phyloP scores from a whole-genome alignment of 2,113 vertebrate species.

The Haplochromis burtoni region DNA sequence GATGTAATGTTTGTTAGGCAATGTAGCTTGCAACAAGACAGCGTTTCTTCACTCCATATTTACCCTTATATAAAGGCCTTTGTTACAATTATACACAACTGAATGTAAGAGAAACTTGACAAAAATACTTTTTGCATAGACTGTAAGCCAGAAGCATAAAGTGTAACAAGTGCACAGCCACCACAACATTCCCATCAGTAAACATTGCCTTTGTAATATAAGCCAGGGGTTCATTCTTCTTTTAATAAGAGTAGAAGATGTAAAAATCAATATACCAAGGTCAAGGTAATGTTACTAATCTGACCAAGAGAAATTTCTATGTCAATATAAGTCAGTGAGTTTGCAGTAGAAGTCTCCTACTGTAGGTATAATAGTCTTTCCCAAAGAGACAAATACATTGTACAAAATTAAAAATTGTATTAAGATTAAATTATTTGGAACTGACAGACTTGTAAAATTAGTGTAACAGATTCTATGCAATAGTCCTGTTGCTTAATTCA shows the following conservation, averaged over 20 bases:
- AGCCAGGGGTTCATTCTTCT: slow-evolving; percentile 29
- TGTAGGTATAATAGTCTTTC: neutral
- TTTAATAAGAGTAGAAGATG: slow-evolving; percentile 36
- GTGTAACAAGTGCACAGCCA: neutral
- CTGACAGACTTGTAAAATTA: neutral
- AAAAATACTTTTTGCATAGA: neutral
- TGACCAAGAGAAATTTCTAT: slow-evolving; percentile 43
- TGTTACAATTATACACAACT: neutral
- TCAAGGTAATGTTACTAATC: slow-evolving; percentile 57
- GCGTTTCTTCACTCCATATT: neutral
- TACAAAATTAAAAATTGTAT: neutral
- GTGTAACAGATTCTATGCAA: neutral
- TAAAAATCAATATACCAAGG: slow-evolving; percentile 62
- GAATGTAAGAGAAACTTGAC: neutral
- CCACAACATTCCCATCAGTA: neutral
- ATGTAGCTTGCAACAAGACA: neutral
- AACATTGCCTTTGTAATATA: neutral
- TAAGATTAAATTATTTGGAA: neutral
- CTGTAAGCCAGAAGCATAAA: neutral
- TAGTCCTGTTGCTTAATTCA: neutral
- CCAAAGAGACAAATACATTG: neutral
- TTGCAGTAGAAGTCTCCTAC: neutral
- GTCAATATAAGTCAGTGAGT: slow-evolving; percentile 44
- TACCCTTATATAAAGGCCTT: neutral
- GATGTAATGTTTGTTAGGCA: neutral